These are phyloP conservation scores for Coptotermes formosanus DNA, from an alignment of 1,140 invertebrate genomes.

Conservation along the genomic window DNA sequence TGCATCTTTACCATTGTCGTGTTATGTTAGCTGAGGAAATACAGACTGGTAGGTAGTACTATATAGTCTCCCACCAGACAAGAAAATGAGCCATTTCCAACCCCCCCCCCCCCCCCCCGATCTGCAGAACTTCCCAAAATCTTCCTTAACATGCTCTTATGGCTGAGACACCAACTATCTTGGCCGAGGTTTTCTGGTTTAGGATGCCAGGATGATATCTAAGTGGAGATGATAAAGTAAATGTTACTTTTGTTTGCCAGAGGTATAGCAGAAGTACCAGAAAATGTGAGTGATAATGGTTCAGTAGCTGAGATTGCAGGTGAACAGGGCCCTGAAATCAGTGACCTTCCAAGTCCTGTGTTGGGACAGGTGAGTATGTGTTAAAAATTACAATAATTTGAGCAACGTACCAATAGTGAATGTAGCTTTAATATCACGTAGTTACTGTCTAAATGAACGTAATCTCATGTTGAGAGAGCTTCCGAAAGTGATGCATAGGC, in stretches of 20 bases:
- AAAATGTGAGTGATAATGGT: constrained; percentile 59
- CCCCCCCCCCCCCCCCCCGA: too few relatives aligned
- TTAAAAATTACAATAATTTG: neutral
- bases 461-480: too few relatives aligned
- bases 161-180: too few relatives aligned
- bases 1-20: constrained; percentile 10
- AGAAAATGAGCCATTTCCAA: too few relatives aligned
- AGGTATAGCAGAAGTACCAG: constrained; percentile 72
- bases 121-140: too few relatives aligned
- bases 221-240: neutral
- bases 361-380: constrained; percentile 37
- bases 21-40: constrained; percentile 11
- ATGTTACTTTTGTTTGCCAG: constrained; percentile 41
- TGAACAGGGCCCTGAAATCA: constrained; percentile 33
- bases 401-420: too few relatives aligned
- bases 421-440: too few relatives aligned
- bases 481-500: too few relatives aligned
- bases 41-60: too few relatives aligned
- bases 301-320: constrained; percentile 37
- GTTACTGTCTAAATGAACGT: too few relatives aligned
- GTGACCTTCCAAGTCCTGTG: constrained; percentile 31
- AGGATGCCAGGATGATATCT: neutral
- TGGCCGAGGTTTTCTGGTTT: too few relatives aligned
- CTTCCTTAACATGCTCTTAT: constrained; percentile 44
- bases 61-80: too few relatives aligned